phyloP scores from a whole-genome alignment of 2,113 vertebrate species.

The Otis tarda region DNA sequence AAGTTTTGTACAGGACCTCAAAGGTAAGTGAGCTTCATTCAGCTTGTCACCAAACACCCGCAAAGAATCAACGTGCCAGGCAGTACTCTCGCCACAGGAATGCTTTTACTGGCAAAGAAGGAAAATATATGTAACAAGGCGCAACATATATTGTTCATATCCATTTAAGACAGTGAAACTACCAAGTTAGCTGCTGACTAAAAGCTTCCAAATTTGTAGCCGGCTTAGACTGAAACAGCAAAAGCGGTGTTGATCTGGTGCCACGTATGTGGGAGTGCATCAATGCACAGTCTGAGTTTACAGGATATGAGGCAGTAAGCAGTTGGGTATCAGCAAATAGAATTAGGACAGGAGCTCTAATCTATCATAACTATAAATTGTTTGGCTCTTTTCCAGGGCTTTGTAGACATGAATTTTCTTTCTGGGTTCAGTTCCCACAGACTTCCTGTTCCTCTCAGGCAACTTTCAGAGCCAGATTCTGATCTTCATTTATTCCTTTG shows the following conservation, averaged over 20 bases:
- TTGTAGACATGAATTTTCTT: not conserved
- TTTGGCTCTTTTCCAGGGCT: not conserved
- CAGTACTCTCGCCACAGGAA: not conserved
- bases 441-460: not conserved
- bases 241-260: not conserved
- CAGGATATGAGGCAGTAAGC: constrained; percentile 32
- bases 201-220: constrained; percentile 23
- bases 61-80: not conserved
- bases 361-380: not conserved
- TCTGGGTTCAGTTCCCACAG: not conserved
- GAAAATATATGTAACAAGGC: not conserved
- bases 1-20: not conserved
- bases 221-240: not conserved
- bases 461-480: constrained; percentile 1
- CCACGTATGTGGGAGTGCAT: constrained; percentile 31
- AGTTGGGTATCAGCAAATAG: not conserved
- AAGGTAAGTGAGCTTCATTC: not conserved
- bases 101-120: not conserved
- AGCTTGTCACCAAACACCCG: not conserved
- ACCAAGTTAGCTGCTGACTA: constrained; percentile 39
- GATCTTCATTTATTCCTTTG: not conserved
- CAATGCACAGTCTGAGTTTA: constrained; percentile 14
- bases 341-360: constrained; percentile 37
- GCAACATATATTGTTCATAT: not conserved
- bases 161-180: constrained; percentile 24